These are phyloP conservation scores for Mormyrops boulengeri DNA, from an alignment of 2,797 vertebrate genomes.

Conservation along the genomic window DNA sequence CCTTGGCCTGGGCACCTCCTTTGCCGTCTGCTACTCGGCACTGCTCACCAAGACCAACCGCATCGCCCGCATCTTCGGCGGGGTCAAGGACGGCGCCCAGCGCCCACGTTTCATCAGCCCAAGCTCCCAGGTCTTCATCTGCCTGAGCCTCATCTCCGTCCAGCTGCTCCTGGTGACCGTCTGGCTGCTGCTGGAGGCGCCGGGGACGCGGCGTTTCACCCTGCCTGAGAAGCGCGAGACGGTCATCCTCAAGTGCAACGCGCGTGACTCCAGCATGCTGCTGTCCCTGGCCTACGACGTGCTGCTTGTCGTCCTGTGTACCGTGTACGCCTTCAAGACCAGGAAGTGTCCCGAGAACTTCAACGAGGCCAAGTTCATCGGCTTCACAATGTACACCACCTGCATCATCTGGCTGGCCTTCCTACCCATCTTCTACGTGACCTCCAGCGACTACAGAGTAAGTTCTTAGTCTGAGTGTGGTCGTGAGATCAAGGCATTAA, in stretches of 20 bases:
- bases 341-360: conserved; percentile 99
- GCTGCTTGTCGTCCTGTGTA: conserved; percentile 93
- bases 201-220: conserved; percentile 85
- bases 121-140: conserved; percentile 93
- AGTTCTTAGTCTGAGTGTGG: conserved; percentile 34
- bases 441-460: conserved; percentile 98
- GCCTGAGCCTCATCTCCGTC: conserved; percentile 88
- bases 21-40: conserved; percentile 93
- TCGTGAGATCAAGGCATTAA: background rate
- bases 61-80: conserved; percentile 91
- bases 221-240: conserved; percentile 88
- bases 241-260: conserved; percentile 95
- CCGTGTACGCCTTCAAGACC: conserved; percentile 98
- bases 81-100: conserved; percentile 85
- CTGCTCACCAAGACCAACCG: conserved; percentile 98
- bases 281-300: conserved; percentile 91
- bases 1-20: conserved; percentile 87
- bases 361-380: conserved; percentile 98
- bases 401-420: conserved; percentile 99
- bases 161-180: conserved; percentile 88
- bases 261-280: conserved; percentile 95
- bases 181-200: conserved; percentile 90
- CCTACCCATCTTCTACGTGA: conserved; percentile 98
- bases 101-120: conserved; percentile 96
- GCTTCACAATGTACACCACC: conserved; percentile 98